Conservation (phyloP, 2,113 vertebrate species). For the Natator depressus region DNA sequence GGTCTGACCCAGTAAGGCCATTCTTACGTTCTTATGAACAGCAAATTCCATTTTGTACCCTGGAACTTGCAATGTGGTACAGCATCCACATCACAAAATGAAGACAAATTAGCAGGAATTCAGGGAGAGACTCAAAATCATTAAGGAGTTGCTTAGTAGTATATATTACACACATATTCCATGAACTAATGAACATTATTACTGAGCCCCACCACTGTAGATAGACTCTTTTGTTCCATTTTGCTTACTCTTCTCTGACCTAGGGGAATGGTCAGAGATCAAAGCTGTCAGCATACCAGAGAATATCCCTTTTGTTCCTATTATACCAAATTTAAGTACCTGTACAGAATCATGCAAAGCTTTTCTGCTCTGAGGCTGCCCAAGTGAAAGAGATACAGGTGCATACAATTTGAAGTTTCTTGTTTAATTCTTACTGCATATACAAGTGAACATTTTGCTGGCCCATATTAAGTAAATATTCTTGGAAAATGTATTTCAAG, state of each 20-base stretch:
- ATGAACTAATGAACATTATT: neutral
- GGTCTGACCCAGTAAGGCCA: too few relatives aligned
- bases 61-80: neutral
- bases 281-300: neutral
- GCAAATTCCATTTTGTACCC: fast-evolving
- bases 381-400: neutral
- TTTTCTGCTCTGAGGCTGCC: neutral
- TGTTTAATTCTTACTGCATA: neutral
- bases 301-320: neutral
- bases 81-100: neutral
- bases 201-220: neutral
- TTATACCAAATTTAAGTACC: neutral
- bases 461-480: neutral
- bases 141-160: neutral
- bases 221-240: neutral
- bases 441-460: neutral
- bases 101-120: neutral
- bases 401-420: fast-evolving
- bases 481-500: neutral
- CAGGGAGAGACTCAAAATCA: neutral
- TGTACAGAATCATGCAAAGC: neutral
- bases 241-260: neutral
- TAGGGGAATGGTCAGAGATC: neutral
- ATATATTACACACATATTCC: neutral
- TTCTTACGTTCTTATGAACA: neutral